phyloP scores from a whole-genome alignment of 2,797 vertebrate genomes.

The Schizothorax lantsangensis region DNA sequence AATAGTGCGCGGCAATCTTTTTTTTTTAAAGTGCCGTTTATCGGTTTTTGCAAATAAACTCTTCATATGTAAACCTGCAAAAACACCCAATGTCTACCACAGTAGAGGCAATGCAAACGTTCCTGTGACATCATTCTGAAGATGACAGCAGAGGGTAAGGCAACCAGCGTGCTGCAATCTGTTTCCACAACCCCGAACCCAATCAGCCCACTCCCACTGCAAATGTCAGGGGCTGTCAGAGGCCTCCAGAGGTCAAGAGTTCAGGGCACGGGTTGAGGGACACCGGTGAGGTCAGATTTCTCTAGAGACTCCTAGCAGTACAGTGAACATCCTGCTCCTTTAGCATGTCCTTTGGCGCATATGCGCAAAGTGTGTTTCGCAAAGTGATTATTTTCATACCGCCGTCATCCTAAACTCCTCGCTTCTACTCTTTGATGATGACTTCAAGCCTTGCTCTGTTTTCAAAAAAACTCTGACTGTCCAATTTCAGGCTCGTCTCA shows the following conservation, averaged over 20 bases:
- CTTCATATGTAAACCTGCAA: neutral
- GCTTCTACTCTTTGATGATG: neutral
- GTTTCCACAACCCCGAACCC: conserved; percentile 61
- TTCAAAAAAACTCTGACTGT: conserved; percentile 9
- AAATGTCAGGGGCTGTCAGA: conserved; percentile 82
- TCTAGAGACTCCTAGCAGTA: conserved; percentile 41
- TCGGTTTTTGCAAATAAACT: too few species aligned
- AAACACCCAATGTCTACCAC: neutral
- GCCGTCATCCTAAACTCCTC: neutral
- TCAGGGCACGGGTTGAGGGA: conserved; percentile 65
- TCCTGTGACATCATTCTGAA: conserved; percentile 21
- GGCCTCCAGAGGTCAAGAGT: conserved; percentile 80
- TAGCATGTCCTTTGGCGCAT: conserved; percentile 41
- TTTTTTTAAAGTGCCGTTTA: too few species aligned
- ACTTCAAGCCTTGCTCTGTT: conserved; percentile 12
- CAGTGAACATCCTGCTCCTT: conserved; percentile 58
- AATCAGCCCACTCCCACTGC: conserved; percentile 76
- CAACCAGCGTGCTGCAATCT: conserved; percentile 15
- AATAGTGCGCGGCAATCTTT: too few species aligned
- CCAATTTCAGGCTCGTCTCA: conserved; percentile 51
- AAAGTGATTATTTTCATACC: conserved; percentile 8
- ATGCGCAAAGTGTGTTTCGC: neutral
- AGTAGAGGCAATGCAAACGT: neutral
- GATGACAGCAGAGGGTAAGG: neutral
- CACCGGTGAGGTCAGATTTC: conserved; percentile 46